Evolutionary conservation across 2,113 vertebrate species (phyloP), one percentile per base, ranked within the genome.

Genomic region (Pelodiscus sinensis): DNA sequence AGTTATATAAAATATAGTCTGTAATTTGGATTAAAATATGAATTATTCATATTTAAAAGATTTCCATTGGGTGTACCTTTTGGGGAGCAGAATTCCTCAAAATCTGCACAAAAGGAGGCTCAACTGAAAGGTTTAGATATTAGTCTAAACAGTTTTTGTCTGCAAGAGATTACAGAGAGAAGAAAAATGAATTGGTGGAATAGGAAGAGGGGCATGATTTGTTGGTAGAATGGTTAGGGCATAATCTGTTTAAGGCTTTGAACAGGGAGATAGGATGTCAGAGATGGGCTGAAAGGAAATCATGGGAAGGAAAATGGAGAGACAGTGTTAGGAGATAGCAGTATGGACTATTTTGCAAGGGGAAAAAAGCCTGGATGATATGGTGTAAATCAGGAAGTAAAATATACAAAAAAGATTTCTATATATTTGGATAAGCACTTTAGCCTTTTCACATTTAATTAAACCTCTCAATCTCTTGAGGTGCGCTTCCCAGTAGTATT

Each of bases 131-230:
- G n/a, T n/a, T n/a, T n/a, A n/a, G n/a, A 75, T 44, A 44, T 75
- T 44, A 75, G 24, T 25, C 21, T 11, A 19, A 21, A 38, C 68
- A 35, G 11, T 21, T 6, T 75, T 73, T 44, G 19, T 38, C 11
- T 75, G 44, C 21, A n/a, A 31, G 62, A 7, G 4, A 31, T 68
- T 90, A 82, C 1, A 85, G 80, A 68, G 10, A 78, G 71, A 81
- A 3, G 0, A 0, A 25, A 86, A 85, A 81, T 22, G 4, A 81
- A 24, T 27, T 56, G 29, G 31, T 86, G 78, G 51, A 92, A 65
- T 27, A 57, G 83, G 68, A 73, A 73, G 35, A 7, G 56, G 90
- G 79, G n/a, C 18, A 55, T 16, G 18, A 44, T 44, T 44, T 44
- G 44, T 44, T 44, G 44, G 44, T 44, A 44, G 44, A 44, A 44